Evolutionary conservation across 2,888 invertebrate species (phyloP).

Genomic region (Spodoptera littoralis): DNA sequence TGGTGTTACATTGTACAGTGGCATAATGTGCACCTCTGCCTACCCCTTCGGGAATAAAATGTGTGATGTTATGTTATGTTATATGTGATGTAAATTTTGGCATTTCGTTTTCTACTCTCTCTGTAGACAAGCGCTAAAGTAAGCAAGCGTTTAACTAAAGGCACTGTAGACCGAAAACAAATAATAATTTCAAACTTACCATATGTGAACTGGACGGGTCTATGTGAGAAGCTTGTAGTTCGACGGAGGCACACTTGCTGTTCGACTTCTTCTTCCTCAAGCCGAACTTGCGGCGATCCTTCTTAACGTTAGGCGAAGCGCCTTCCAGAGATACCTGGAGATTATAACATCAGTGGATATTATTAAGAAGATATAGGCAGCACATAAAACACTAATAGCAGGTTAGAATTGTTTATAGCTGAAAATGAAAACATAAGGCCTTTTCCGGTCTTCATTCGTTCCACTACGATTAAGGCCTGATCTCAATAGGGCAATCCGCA

Average conservation of each 20-base stretch:
- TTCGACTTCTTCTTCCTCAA: slow-evolving; percentile 91
- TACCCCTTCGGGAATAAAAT: too few relatives aligned
- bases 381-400: slow-evolving; percentile 22
- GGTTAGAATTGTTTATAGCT: background rate
- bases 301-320: slow-evolving; percentile 90
- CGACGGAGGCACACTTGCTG: slow-evolving; percentile 90
- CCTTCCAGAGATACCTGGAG: slow-evolving; percentile 87
- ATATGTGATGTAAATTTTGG: too few relatives aligned
- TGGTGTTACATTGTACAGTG: too few relatives aligned
- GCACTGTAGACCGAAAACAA: background rate
- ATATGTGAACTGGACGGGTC: slow-evolving; percentile 82
- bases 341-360: background rate
- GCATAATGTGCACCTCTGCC: too few relatives aligned
- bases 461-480: too few relatives aligned
- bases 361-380: background rate
- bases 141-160: too few relatives aligned
- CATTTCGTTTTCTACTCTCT: too few relatives aligned
- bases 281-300: slow-evolving; percentile 91
- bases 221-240: slow-evolving; percentile 80
- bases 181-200: slow-evolving; percentile 59
- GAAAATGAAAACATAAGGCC: background rate
- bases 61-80: too few relatives aligned
- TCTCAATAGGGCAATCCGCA: too few relatives aligned
- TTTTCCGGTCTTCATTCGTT: too few relatives aligned
- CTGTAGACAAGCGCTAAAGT: too few relatives aligned